Base-by-base conservation (phyloP, 2,888 invertebrate genomes). In the Drosophila tanythrix region DNA sequence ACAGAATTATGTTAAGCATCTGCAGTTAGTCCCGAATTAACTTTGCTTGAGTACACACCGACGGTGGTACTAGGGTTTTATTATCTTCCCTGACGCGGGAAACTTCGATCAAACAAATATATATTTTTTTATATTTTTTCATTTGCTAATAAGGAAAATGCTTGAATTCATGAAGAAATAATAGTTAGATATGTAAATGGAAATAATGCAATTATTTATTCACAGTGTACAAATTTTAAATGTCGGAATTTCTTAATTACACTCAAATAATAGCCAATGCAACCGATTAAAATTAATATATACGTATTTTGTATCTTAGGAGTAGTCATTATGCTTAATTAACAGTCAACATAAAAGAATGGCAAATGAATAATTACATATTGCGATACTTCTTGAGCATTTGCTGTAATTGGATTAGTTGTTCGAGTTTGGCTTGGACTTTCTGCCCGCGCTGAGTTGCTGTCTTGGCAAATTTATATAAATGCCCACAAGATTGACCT, bases 401-500 rank as follows among this genome's bases (percentile, higher is more conserved):
- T 11, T 48, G 48, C 58, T 13, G 46, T 62, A 76, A 83, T 86
- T 81, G 74, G 79, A 83, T 86, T 82, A 81, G 74, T 74, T 68
- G 69, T 7, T 38, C 73, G 69, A 82, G 82, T 74, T 76, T 62
- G 58, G 60, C 61, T 33, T 33, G 33, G 81, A 84, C 73, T 82
- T 70, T 82, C 78, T 71, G 55, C 61, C 61, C 52, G 33, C 67
- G 51, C 67, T 56, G 52, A 56, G 64, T 74, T 76, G 79, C 87
- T 85, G 81, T 80, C 87, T 72, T 55, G 29, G 76, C 73, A 80
- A 85, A 86, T 86, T 85, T 85, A 78, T 84, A 83, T 80, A 87
- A 86, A 86, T 87, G 80, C 81, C 82, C 83, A 77, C 87, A 83
- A 85, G 88, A 88, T 88, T 88, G 88, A 88, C 87, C 85, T 88